Evolutionary conservation across 2,113 vertebrate genomes (phyloP).

Genomic region (Polyodon spathula): DNA sequence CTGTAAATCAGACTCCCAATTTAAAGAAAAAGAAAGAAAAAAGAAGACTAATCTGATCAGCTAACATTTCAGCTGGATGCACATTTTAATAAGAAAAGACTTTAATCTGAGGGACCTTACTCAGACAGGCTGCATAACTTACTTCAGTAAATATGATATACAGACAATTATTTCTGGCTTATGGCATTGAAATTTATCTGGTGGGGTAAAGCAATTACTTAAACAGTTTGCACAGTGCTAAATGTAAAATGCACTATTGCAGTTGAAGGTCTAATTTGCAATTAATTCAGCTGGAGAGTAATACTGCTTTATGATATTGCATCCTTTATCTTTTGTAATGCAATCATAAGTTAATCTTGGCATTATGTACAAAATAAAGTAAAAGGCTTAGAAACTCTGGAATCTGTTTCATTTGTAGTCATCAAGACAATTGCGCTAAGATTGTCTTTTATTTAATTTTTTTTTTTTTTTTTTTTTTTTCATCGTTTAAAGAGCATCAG

Average conservation of each 20-base stretch:
- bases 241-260: too few species aligned
- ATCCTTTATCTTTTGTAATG: too few species aligned
- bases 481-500: too few species aligned
- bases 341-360: too few species aligned
- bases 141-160: slow-evolving; percentile 17
- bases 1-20: slow-evolving; percentile 50
- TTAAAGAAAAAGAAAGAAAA: slow-evolving; percentile 39
- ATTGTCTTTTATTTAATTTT: slow-evolving; percentile 19
- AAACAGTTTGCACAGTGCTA: too few species aligned
- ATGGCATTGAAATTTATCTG: neutral
- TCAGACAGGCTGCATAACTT: slow-evolving; percentile 26
- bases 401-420: too few species aligned
- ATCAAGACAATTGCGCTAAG: slow-evolving; percentile 17
- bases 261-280: too few species aligned
- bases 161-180: slow-evolving; percentile 8
- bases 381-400: too few species aligned
- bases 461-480: too few species aligned
- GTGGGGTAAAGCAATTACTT: neutral
- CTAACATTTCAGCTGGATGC: slow-evolving; percentile 29
- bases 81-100: slow-evolving; percentile 46
- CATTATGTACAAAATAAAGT: too few species aligned
- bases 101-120: slow-evolving; percentile 29
- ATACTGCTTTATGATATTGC: too few species aligned
- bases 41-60: slow-evolving; percentile 48
- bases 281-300: too few species aligned